These are phyloP conservation scores for Leptocoma aspasia DNA, from an alignment of 2,113 vertebrate species.

Conservation along the genomic window DNA sequence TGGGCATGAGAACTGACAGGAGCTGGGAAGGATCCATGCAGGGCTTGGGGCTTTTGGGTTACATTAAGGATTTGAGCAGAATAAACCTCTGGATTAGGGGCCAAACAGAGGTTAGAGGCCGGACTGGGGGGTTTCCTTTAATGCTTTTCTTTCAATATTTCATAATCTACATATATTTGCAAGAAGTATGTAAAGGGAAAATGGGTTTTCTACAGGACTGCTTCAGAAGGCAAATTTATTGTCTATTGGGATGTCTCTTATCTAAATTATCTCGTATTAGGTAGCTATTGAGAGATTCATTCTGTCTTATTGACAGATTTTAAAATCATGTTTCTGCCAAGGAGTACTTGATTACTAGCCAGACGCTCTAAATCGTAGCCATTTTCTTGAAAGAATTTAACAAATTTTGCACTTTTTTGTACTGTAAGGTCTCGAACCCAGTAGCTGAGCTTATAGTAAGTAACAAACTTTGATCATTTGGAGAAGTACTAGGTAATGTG, in stretches of 20 bases:
- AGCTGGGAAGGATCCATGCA: not conserved
- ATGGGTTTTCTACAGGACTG: accelerated
- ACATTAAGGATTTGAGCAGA: not conserved
- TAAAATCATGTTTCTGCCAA: not conserved
- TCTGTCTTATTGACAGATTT: not conserved
- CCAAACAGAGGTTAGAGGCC: not conserved
- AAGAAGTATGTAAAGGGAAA: not conserved
- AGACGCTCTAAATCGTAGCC: not conserved
- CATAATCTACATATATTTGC: not conserved
- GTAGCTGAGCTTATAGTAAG: not conserved
- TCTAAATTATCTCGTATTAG: not conserved
- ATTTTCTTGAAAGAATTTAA: not conserved
- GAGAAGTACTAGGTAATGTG: not conserved
- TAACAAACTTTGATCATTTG: not conserved
- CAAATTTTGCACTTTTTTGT: not conserved
- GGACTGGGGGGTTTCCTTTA: not conserved
- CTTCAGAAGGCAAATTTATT: not conserved
- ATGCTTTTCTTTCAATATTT: not conserved
- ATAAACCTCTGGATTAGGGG: not conserved
- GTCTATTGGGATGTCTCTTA: not conserved
- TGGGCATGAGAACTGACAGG: not conserved
- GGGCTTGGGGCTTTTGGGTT: not conserved
- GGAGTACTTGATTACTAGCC: not conserved
- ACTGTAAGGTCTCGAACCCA: not conserved
- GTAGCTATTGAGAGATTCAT: not conserved